Evolutionary conservation across 1,140 invertebrate genomes (phyloP).

Genomic region (Sarcophaga peregrina): DNA sequence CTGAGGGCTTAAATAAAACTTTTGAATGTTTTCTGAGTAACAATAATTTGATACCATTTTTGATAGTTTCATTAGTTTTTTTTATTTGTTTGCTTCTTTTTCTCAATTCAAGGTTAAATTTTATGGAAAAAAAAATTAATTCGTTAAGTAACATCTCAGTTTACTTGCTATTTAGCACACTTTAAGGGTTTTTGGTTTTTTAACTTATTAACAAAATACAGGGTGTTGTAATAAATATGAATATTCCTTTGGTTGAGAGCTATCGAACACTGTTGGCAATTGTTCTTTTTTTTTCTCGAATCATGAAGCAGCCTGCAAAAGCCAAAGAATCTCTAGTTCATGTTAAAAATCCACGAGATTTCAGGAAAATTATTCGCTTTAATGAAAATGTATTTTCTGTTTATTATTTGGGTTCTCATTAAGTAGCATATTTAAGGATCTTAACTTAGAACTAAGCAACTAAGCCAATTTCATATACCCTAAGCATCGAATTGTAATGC

Average conservation of each 20-base stretch:
- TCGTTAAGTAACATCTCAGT: constrained; percentile 29
- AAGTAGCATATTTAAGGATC: too few species aligned
- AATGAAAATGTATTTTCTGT: not conserved
- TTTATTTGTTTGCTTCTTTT: not conserved
- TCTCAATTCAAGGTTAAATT: constrained; percentile 24
- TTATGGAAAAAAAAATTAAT: not conserved
- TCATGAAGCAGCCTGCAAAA: not conserved
- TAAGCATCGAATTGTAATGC: too few species aligned
- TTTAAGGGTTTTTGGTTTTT: constrained; percentile 11
- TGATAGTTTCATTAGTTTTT: not conserved
- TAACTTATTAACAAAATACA: not conserved
- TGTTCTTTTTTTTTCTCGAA: too few species aligned
- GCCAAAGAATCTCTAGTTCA: not conserved
- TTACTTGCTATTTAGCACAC: constrained; percentile 37
- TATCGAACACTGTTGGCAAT: too few species aligned
- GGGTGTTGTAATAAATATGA: not conserved
- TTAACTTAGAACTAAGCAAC: too few species aligned
- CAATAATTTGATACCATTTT: not conserved
- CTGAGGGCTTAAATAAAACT: too few species aligned
- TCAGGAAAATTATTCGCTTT: not conserved
- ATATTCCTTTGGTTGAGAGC: not conserved
- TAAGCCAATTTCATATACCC: too few species aligned
- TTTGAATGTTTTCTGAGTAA: not conserved
- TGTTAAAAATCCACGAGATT: not conserved
- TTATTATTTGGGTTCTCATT: too few species aligned